Percentiles rank a stretch among this genome's conserved stretches.
Conservation (phyloP, 1,140 invertebrate genomes). For the Papilio dardanus region DNA sequence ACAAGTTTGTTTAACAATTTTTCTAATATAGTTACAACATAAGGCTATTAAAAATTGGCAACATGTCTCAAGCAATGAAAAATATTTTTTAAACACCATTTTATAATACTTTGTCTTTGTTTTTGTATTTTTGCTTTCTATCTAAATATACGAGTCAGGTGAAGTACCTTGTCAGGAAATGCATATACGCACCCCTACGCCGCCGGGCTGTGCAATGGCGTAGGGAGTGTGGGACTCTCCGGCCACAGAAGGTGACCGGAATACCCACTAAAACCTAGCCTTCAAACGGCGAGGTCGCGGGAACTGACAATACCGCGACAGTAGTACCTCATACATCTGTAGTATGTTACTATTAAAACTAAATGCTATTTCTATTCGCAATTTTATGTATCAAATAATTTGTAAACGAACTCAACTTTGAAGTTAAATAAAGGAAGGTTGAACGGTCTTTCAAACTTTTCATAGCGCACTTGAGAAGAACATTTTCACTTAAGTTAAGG, state of each 20-base stretch:
- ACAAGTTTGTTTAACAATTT: neutral
- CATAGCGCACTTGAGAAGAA: neutral
- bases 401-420: neutral
- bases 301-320: neutral
- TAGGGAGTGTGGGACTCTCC: too few species aligned
- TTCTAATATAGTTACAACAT: neutral
- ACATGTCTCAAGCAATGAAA: neutral
- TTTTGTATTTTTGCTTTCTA: too few species aligned
- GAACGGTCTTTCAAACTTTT: neutral
- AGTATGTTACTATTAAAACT: neutral
- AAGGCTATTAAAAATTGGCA: neutral
- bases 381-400: neutral
- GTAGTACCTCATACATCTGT: too few species aligned
- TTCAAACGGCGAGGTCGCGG: too few species aligned
- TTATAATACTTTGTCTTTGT: too few species aligned
- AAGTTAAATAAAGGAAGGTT: neutral
- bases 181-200: too few species aligned
- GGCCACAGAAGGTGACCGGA: too few species aligned
- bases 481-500: constrained; percentile 3
- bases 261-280: too few species aligned
- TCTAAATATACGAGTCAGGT: too few species aligned
- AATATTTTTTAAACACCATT: neutral
- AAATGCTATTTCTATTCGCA: neutral
- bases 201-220: too few species aligned
- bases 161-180: too few species aligned